phyloP scores from a whole-genome alignment of 2,888 invertebrate genomes.

The Drosophila kuntzei region DNA sequence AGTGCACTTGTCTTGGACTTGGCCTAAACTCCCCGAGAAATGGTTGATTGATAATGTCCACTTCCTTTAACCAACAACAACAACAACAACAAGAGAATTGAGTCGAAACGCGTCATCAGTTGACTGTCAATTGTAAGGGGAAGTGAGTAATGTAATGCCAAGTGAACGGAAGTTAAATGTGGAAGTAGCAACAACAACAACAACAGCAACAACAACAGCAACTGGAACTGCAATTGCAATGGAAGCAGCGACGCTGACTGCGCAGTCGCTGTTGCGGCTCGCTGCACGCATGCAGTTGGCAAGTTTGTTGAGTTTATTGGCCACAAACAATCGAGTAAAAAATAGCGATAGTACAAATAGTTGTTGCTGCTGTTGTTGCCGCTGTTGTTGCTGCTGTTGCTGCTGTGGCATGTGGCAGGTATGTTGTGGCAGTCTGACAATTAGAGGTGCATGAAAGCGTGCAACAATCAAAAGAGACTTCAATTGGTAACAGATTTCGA shows the following conservation, averaged over 20 bases:
- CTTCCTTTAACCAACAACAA: slow-evolving; percentile 58
- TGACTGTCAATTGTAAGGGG: slow-evolving; percentile 34
- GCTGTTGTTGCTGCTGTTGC: slow-evolving; percentile 18
- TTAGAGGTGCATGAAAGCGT: slow-evolving; percentile 76
- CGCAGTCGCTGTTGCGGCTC: slow-evolving; percentile 66
- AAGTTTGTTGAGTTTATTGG: slow-evolving; percentile 74
- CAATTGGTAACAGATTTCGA: slow-evolving; percentile 27
- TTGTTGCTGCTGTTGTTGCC: slow-evolving; percentile 21
- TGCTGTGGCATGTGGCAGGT: slow-evolving; percentile 21
- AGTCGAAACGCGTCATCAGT: slow-evolving; percentile 70
- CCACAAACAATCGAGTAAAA: slow-evolving; percentile 66
- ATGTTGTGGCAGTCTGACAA: slow-evolving; percentile 34
- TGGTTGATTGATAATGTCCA: slow-evolving; percentile 66
- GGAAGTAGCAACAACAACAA: slow-evolving; percentile 30
- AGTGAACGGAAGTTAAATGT: slow-evolving; percentile 49
- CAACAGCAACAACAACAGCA: slow-evolving; percentile 10
- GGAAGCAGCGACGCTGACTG: slow-evolving; percentile 28
- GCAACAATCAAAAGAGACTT: slow-evolving; percentile 45
- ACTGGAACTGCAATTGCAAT: slow-evolving; percentile 37
- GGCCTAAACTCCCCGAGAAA: slow-evolving; percentile 22
- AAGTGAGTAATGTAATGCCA: slow-evolving; percentile 61
- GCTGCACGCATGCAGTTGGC: slow-evolving; percentile 70
- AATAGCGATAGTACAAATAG: slow-evolving; percentile 47
- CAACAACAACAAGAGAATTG: neutral
- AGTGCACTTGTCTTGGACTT: slow-evolving; percentile 42